Evolutionary conservation across 2,888 invertebrate genomes (phyloP).

Genomic region (Lasioglossum pauxillum): DNA sequence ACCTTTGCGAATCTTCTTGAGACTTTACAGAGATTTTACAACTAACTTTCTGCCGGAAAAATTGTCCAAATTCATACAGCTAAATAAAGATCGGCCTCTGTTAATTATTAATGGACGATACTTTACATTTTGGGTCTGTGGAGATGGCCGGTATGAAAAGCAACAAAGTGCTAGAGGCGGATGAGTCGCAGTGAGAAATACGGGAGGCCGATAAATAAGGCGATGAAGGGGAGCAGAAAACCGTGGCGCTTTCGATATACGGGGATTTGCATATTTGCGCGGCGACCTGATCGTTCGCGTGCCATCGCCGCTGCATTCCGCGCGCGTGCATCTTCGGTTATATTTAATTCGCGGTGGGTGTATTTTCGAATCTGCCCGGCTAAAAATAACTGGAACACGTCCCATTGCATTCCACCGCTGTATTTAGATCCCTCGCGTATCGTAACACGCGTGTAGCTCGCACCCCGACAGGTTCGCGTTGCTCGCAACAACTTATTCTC

Average conservation of each 20-base stretch:
- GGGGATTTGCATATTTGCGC: conserved; percentile 58
- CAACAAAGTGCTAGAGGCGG: neutral
- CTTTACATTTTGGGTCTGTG: neutral
- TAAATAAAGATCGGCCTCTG: neutral
- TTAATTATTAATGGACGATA: neutral
- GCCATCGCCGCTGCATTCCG: conserved; percentile 66
- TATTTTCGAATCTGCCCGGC: conserved; percentile 72
- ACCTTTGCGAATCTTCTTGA: neutral
- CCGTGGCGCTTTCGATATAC: conserved; percentile 28
- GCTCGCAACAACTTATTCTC: neutral
- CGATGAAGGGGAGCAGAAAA: conserved; percentile 9
- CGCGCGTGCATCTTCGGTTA: conserved; percentile 67
- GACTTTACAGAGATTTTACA: neutral
- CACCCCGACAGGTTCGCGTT: conserved; percentile 9
- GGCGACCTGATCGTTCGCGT: conserved; percentile 57
- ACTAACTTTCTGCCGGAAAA: neutral
- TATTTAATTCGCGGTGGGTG: conserved; percentile 74
- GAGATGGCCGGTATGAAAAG: neutral
- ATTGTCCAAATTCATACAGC: neutral
- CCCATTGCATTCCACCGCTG: conserved; percentile 74
- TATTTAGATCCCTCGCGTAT: conserved; percentile 67
- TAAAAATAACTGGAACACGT: conserved; percentile 75
- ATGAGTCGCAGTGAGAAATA: neutral
- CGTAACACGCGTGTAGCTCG: conserved; percentile 55
- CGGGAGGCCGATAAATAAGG: conserved; percentile 32